These are phyloP conservation scores for Crotophaga sulcirostris DNA, from an alignment of 2,113 vertebrate genomes.

Conservation along the genomic window DNA sequence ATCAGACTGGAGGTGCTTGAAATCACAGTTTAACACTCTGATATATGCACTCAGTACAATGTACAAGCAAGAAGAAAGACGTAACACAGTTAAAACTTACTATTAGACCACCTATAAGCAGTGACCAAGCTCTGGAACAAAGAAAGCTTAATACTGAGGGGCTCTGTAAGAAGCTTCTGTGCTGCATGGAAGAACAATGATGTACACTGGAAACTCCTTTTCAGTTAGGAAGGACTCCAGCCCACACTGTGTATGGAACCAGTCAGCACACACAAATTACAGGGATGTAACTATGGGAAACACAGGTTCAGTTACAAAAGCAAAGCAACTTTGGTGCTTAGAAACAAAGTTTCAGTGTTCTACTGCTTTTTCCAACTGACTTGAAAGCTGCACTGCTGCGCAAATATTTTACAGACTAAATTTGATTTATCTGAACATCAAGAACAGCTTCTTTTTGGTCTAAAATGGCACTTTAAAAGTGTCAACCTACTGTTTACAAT, in stretches of 20 bases:
- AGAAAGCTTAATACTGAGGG: background rate
- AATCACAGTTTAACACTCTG: background rate
- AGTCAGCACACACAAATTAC: background rate
- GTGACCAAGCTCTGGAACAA: background rate
- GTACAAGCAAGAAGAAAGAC: background rate
- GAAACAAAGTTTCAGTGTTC: background rate
- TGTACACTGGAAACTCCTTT: background rate
- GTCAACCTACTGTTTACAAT: background rate
- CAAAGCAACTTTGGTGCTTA: background rate
- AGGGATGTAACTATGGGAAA: background rate
- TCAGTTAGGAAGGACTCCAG: background rate
- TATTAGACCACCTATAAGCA: background rate
- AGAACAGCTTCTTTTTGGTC: background rate
- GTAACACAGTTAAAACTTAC: background rate
- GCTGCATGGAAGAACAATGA: background rate
- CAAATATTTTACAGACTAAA: background rate
- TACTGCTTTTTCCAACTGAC: background rate
- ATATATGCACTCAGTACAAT: background rate
- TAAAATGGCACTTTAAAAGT: background rate
- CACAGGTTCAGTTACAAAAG: background rate
- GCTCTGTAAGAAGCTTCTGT: background rate
- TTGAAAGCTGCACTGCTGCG: background rate
- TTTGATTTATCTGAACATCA: background rate
- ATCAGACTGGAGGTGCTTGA: background rate
- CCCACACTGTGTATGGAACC: background rate